Evolutionary conservation across 2,888 invertebrate species (phyloP), one percentile per base, ranked within the genome.

Genomic region (Nowickia ferox): DNA sequence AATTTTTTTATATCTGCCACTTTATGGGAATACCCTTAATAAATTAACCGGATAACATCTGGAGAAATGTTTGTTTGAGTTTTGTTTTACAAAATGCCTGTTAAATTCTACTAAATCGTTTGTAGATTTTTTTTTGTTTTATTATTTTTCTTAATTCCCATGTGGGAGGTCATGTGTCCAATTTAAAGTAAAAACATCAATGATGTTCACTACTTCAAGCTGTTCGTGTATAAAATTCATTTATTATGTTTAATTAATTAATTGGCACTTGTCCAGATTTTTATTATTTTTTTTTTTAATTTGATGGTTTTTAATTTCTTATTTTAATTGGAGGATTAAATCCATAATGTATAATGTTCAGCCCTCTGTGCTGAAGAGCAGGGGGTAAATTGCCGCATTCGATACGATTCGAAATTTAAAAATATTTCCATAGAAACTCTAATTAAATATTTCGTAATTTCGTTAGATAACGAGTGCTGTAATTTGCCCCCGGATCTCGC

Each of bases 211-310:
- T 55, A 57, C 30, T 51, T 77, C 19, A 59, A 48, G 81, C 40
- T 59, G 48, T n/a, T 59, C 74, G 46, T 83, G 71, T 79, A 76
- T 57, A 80, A 71, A 72, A 75, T 75, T 84, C 48, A 72, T 65
- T 74, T 68, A 75, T 55, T 85, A 82, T 84, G 84, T 81, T 89
- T 90, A 92, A 92, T 91, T 91, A 92, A 92, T 91, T 91, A 92
- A 91, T 92, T 92, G 92, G 92, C 92, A 91, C 87, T 87, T 90
- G 89, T 90, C 92, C 92, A 92, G 91, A 91, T 91, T 91, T 89
- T 89, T 88, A 53, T 63, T 22, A 57, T 61, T 22, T 53, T 55
- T 22, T 15, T n/a, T 46, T 68, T 51, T 15, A 44, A 40, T 59
- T 72, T 38, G 51, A 65, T 72, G 65, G 72, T 76, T 82, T 76